phyloP scores from a whole-genome alignment of 2,888 invertebrate species.

The Tinea semifulvella region DNA sequence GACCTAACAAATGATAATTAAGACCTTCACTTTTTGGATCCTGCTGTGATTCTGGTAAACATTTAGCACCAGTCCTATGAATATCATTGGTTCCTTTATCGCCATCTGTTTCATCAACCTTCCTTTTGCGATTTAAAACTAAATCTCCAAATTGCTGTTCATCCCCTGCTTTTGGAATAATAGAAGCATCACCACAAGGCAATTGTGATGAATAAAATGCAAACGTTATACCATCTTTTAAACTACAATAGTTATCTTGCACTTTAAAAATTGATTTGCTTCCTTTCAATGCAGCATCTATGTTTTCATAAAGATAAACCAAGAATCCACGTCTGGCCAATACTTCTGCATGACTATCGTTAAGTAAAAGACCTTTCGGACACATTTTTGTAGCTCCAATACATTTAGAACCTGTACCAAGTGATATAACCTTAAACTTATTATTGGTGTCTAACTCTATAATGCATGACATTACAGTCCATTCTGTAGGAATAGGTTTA shows the following conservation, averaged over 20 bases:
- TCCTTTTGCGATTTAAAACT: constrained; percentile 30
- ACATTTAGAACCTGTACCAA: constrained; percentile 94
- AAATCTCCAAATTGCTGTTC: constrained; percentile 37
- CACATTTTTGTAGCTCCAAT: constrained; percentile 77
- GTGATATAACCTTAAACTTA: constrained; percentile 71
- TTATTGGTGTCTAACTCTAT: constrained; percentile 53
- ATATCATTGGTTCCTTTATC: constrained; percentile 41
- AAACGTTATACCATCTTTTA: constrained; percentile 71
- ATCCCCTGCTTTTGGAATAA: constrained; percentile 68
- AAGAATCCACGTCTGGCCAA: constrained; percentile 85
- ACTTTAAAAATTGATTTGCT: constrained; percentile 37
- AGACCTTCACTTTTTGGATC: constrained; percentile 68
- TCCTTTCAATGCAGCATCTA: constrained; percentile 42
- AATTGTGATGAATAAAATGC: constrained; percentile 88
- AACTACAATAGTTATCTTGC: constrained; percentile 38
- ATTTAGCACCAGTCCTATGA: constrained; percentile 91
- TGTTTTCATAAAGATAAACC: constrained; percentile 75
- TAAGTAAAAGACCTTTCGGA: constrained; percentile 73
- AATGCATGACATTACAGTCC: constrained; percentile 85
- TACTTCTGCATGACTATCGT: constrained; percentile 94
- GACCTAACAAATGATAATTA: constrained; percentile 74
- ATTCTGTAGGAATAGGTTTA: constrained; percentile 79
- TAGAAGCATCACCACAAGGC: constrained; percentile 95
- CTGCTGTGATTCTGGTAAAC: constrained; percentile 60
- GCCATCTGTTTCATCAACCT: constrained; percentile 22